Evolutionary conservation across 2,113 vertebrate genomes (phyloP).

Genomic region (Aythya baeri): DNA sequence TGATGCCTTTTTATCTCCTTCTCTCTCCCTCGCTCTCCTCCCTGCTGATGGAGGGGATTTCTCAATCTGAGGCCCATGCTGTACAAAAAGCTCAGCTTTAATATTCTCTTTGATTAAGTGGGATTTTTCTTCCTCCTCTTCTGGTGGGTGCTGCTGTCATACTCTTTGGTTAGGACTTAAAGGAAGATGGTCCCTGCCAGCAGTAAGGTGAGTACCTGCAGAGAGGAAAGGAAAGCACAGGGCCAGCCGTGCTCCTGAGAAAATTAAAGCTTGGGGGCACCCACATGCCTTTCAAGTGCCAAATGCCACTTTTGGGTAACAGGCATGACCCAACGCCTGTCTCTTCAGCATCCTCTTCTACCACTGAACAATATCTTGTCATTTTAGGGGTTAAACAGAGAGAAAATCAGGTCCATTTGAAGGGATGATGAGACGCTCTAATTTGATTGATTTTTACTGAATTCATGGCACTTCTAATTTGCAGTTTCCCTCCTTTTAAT

Average conservation of each 20-base stretch:
- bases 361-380: accelerated
- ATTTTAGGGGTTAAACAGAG: neutral
- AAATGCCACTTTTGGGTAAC: neutral
- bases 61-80: conserved; percentile 23
- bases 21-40: neutral
- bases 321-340: accelerated
- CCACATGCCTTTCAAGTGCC: neutral
- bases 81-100: conserved; percentile 43
- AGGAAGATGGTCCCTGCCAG: neutral
- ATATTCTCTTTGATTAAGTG: conserved; percentile 52
- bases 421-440: neutral
- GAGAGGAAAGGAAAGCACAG: neutral
- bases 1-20: conserved; percentile 49
- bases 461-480: conserved; percentile 56
- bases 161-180: neutral
- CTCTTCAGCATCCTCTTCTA: neutral
- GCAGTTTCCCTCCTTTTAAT: conserved; percentile 63
- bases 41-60: neutral
- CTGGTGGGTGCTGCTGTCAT: neutral
- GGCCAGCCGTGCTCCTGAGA: accelerated
- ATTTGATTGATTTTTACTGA: conserved; percentile 62
- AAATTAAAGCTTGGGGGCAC: neutral
- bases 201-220: neutral
- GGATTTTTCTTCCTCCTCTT: conserved; percentile 16
- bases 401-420: neutral